Percentiles rank a stretch among this genome's conserved stretches.
These are phyloP conservation scores for Channa argus DNA, from an alignment of 2,113 vertebrate genomes.

Conservation along the genomic window DNA sequence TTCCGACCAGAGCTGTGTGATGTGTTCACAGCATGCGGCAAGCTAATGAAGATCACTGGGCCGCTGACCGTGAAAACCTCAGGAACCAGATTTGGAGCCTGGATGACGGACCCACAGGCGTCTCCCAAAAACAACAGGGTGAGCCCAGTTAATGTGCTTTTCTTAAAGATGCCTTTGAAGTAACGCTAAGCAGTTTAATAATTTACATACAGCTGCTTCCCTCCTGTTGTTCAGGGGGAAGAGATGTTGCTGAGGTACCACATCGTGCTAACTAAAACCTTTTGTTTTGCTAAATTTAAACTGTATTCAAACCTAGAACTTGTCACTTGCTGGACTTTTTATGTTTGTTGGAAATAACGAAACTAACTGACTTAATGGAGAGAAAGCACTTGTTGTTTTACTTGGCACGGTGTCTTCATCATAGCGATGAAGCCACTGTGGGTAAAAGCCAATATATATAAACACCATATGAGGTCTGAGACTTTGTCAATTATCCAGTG, in stretches of 20 bases:
- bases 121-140: conserved; percentile 93
- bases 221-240: conserved; percentile 8
- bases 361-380: not conserved
- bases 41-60: conserved; percentile 98
- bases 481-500: not conserved
- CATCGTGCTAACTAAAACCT: not conserved
- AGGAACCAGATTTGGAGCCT: conserved; percentile 96
- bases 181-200: conserved; percentile 5
- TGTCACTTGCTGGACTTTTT: not conserved
- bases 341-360: not conserved
- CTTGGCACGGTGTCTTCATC: not conserved
- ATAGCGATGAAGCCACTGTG: not conserved
- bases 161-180: conserved; percentile 29
- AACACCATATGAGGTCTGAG: not conserved
- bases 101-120: conserved; percentile 97
- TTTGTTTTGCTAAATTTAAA: conserved; percentile 7
- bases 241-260: conserved; percentile 8
- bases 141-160: conserved; percentile 44
- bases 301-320: too few relatives aligned
- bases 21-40: conserved; percentile 91
- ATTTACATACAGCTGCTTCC: conserved; percentile 5
- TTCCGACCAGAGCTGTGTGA: conserved; percentile 42
- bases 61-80: conserved; percentile 96
- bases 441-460: not conserved
- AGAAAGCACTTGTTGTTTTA: conserved; percentile 1